Percentiles rank a stretch among this genome's conserved stretches.
These are phyloP conservation scores for Regulus satrapa DNA, from an alignment of 2,113 vertebrate species.

Conservation along the genomic window DNA sequence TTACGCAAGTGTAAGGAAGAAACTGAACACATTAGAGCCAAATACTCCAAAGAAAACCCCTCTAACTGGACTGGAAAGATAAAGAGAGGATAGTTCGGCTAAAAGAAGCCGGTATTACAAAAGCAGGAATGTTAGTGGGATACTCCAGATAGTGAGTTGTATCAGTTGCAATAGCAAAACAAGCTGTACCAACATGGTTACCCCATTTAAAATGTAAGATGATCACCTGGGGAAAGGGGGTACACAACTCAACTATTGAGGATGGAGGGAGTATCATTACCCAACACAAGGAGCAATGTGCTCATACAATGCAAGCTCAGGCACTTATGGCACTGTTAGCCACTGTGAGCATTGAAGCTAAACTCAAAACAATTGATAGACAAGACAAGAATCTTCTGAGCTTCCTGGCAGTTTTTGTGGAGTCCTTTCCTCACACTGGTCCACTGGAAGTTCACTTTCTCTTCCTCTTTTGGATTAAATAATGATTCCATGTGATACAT, in stretches of 20 bases:
- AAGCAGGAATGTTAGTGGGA: background rate
- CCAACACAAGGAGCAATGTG: background rate
- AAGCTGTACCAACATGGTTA: background rate
- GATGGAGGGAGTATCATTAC: background rate
- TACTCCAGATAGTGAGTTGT: background rate
- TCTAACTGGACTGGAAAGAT: conserved; percentile 23
- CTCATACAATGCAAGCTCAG: background rate
- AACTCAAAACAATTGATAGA: background rate
- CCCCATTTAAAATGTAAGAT: background rate
- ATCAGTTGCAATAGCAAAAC: background rate
- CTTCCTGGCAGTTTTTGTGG: background rate
- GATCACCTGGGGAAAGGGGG: background rate
- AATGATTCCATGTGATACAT: background rate
- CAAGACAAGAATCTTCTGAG: background rate
- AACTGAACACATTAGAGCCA: background rate
- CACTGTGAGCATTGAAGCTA: background rate
- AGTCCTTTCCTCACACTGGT: background rate
- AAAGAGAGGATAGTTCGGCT: background rate
- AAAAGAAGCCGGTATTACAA: background rate
- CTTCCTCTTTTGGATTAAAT: background rate
- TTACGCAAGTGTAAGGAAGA: background rate
- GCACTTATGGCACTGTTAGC: background rate
- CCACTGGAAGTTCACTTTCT: background rate
- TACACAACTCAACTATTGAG: background rate
- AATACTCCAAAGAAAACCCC: background rate